Conservation (phyloP, 2,113 vertebrate species). For the Cynocephalus volans region DNA sequence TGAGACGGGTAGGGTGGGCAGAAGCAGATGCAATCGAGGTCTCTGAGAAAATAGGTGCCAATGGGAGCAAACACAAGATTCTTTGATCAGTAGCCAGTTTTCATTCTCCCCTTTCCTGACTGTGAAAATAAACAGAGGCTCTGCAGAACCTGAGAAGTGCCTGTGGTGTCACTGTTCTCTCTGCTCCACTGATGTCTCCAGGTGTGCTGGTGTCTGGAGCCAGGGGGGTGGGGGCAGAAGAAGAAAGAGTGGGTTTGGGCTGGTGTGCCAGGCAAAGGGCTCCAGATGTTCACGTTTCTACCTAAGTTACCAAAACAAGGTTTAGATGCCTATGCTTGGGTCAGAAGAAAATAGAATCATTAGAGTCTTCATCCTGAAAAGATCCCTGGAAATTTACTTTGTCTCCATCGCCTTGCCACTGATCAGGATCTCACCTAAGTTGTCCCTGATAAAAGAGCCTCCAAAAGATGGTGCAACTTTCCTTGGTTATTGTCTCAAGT, state of each 20-base stretch:
- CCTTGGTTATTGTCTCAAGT: background rate
- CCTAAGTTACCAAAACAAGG: conserved; percentile 11
- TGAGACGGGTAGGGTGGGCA: background rate
- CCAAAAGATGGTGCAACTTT: background rate
- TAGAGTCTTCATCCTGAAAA: background rate
- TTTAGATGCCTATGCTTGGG: background rate
- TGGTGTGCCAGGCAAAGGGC: background rate
- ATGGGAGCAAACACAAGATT: conserved; percentile 9
- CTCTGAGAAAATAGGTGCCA: background rate
- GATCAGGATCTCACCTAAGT: background rate
- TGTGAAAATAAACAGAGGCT: background rate
- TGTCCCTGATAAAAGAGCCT: background rate
- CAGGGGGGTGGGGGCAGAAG: background rate
- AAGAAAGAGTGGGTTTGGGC: background rate
- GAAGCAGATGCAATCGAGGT: background rate
- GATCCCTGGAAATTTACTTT: background rate
- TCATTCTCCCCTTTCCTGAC: background rate
- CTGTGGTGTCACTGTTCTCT: no score
- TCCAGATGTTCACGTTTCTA: conserved; percentile 17
- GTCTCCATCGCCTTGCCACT: background rate
- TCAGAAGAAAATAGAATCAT: background rate
- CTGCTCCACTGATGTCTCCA: background rate
- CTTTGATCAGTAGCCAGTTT: conserved; percentile 55
- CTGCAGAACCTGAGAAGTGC: background rate
- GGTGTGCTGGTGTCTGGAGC: background rate